A percentile compares a stretch with the other conserved stretches of the same genome.
Evolutionary conservation across 2,888 invertebrate species (phyloP).

Genomic region (Itoplectis maculator): DNA sequence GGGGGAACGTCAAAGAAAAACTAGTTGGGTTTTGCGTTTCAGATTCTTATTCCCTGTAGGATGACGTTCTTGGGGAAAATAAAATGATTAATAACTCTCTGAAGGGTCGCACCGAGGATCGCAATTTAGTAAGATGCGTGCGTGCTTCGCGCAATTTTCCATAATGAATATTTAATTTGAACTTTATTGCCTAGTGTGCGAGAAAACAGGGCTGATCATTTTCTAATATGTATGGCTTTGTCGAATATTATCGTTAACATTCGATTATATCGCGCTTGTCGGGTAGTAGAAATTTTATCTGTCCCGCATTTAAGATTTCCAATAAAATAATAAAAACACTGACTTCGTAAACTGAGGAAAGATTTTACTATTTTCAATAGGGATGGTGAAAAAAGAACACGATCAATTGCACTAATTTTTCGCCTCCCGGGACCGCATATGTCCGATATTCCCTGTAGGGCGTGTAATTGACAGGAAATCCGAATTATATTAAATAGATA

Average conservation of each 20-base stretch:
- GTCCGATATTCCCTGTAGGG: conserved; percentile 23
- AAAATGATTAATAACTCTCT: conserved; percentile 13
- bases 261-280: too few relatives aligned
- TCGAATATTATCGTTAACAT: too few relatives aligned
- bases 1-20: not conserved
- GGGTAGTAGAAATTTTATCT: too few relatives aligned
- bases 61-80: not conserved
- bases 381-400: too few relatives aligned
- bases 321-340: too few relatives aligned
- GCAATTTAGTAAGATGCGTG: not conserved
- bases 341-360: too few relatives aligned
- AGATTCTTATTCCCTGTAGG: not conserved
- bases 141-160: not conserved
- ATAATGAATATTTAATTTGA: conserved; percentile 14
- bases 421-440: not conserved
- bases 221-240: too few relatives aligned
- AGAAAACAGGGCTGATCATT: not conserved
- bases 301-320: too few relatives aligned
- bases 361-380: too few relatives aligned
- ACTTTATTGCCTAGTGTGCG: not conserved
- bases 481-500: conserved; percentile 46
- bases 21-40: not conserved
- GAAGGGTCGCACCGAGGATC: not conserved
- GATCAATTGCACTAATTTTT: too few relatives aligned
- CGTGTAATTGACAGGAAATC: conserved; percentile 15